These are phyloP conservation scores for Ormyrus rosae DNA, from an alignment of 2,888 invertebrate species.

Conservation along the genomic window DNA sequence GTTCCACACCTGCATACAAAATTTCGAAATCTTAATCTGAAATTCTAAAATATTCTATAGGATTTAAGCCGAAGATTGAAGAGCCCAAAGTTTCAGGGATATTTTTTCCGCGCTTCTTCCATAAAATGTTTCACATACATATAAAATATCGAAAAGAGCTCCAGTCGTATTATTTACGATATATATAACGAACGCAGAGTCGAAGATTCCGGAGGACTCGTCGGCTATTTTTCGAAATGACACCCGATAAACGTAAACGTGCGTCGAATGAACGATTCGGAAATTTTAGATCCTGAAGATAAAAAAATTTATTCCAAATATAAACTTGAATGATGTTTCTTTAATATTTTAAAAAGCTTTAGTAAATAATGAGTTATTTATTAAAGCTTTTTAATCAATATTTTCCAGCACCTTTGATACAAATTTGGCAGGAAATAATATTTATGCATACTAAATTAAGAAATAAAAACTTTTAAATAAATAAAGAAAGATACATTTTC, in stretches of 20 bases:
- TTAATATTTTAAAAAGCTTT: background rate
- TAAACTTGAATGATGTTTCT: background rate
- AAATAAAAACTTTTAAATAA: too few relatives aligned
- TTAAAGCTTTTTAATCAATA: background rate
- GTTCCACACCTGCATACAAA: too few relatives aligned
- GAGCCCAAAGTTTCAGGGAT: too few relatives aligned
- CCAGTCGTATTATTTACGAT: conserved; percentile 21
- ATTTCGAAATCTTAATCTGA: too few relatives aligned
- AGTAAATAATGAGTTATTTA: background rate
- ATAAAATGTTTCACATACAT: background rate
- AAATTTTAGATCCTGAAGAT: too few relatives aligned
- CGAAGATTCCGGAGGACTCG: too few relatives aligned
- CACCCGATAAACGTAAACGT: conserved; percentile 31
- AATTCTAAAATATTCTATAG: too few relatives aligned
- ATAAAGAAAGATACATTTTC: too few relatives aligned
- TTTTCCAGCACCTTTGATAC: too few relatives aligned
- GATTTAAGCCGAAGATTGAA: too few relatives aligned
- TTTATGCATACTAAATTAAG: too few relatives aligned
- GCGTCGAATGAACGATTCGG: conserved; percentile 6
- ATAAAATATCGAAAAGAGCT: conserved; percentile 29
- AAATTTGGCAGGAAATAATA: too few relatives aligned
- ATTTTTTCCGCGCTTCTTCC: background rate
- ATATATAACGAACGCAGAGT: background rate
- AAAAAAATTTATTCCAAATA: background rate
- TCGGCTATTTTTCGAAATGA: conserved; percentile 17